Percentiles rank a stretch among this genome's conserved stretches.
Conservation (phyloP, 1,140 invertebrate species). For the Daktulosphaira vitifoliae region DNA sequence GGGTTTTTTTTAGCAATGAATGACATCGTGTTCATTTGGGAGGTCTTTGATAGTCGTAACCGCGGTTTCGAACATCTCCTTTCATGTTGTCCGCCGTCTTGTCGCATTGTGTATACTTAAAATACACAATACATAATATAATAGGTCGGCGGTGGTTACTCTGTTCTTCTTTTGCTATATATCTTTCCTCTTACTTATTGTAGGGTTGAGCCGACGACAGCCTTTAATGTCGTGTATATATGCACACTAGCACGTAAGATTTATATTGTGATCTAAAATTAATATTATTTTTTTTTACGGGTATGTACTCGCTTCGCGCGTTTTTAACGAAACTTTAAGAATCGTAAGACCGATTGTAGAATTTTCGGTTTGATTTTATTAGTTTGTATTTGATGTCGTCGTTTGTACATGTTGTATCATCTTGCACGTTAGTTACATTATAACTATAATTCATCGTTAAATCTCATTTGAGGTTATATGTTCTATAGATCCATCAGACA, state of each 20-base stretch:
- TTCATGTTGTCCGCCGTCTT: constrained; percentile 18
- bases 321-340: constrained; percentile 2
- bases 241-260: neutral
- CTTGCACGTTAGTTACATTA: too few relatives aligned
- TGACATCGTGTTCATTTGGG: neutral
- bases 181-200: too few relatives aligned
- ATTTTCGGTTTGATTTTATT: too few relatives aligned
- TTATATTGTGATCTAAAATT: constrained; percentile 2
- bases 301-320: neutral
- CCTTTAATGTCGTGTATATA: neutral
- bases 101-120: neutral
- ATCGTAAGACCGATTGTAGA: neutral
- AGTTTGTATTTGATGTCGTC: too few relatives aligned
- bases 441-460: too few relatives aligned
- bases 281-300: constrained; percentile 14
- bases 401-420: too few relatives aligned
- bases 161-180: too few relatives aligned
- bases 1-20: constrained; percentile 3
- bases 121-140: too few relatives aligned
- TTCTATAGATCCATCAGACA: too few relatives aligned
- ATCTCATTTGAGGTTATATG: too few relatives aligned
- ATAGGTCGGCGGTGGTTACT: too few relatives aligned
- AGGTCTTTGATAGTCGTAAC: constrained; percentile 22
- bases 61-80: neutral
- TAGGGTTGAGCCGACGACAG: neutral